Conservation (phyloP, 2,888 invertebrate genomes). For the Notodonta dromedarius region DNA sequence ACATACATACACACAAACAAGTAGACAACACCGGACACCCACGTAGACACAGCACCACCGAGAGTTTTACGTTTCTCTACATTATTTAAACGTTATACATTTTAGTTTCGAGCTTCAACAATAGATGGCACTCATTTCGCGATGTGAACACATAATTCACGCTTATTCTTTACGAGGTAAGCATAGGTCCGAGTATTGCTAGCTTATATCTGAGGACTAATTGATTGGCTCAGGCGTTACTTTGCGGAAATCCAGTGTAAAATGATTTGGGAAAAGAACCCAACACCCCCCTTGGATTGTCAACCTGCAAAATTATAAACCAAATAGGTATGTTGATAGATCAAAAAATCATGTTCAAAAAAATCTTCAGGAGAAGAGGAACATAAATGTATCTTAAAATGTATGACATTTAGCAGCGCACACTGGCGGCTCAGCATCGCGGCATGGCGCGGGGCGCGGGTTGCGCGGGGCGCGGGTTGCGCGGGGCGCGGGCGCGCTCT, state of each 20-base stretch:
- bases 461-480: too few relatives aligned
- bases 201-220: too few relatives aligned
- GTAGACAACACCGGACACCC: neutral
- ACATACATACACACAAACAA: neutral
- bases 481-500: neutral
- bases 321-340: too few relatives aligned
- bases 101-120: neutral
- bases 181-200: neutral
- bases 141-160: neutral
- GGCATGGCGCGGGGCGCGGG: neutral
- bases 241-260: too few relatives aligned
- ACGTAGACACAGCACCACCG: too few relatives aligned
- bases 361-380: neutral
- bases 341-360: too few relatives aligned
- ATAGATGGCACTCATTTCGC: neutral
- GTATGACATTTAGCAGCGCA: neutral
- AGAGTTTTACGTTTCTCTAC: neutral
- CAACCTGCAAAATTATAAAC: too few relatives aligned
- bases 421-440: neutral
- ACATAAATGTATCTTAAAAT: neutral
- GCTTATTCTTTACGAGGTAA: neutral
- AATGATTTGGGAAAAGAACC: too few relatives aligned
- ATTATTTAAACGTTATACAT: neutral
- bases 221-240: too few relatives aligned
- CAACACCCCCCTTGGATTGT: too few relatives aligned